Evolutionary conservation across 2,113 vertebrate species (phyloP).

Genomic region (Propithecus coquereli): DNA sequence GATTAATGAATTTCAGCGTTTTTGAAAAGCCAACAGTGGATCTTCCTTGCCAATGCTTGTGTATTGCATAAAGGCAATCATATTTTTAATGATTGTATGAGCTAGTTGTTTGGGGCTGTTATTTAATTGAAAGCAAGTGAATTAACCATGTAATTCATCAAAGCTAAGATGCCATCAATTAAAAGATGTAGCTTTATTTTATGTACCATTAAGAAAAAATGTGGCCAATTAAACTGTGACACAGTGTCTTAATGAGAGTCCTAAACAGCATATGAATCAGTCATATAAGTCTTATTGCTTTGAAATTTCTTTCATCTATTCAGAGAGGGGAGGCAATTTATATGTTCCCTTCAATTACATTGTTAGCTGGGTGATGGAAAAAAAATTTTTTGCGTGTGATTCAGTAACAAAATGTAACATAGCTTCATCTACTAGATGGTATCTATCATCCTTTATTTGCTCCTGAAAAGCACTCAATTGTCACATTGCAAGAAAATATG

Average conservation of each 20-base stretch:
- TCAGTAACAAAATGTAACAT: constrained; percentile 32
- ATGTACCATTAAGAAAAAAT: not conserved
- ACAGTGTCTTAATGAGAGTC: not conserved
- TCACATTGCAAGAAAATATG: constrained; percentile 39
- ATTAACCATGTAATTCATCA: not conserved
- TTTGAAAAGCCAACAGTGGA: not conserved
- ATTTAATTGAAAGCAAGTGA: constrained; percentile 46
- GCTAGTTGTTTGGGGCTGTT: not conserved
- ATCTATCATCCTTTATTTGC: constrained; percentile 34
- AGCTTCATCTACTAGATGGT: not conserved
- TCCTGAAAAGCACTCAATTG: not conserved
- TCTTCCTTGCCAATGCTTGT: not conserved
- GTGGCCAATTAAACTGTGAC: not conserved
- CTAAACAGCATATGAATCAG: not conserved
- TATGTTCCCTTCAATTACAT: not conserved
- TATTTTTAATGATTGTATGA: constrained; percentile 4
- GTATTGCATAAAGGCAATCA: not conserved
- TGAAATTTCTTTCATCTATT: constrained; percentile 50
- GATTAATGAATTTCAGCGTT: not conserved
- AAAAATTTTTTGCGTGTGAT: constrained; percentile 24
- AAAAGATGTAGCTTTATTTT: constrained; percentile 33
- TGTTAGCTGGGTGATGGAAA: not conserved
- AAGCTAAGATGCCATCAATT: constrained; percentile 7
- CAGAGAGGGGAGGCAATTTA: not conserved
- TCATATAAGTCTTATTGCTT: not conserved